phyloP scores from a whole-genome alignment of 2,113 vertebrate genomes.

The Corythaixoides concolor region DNA sequence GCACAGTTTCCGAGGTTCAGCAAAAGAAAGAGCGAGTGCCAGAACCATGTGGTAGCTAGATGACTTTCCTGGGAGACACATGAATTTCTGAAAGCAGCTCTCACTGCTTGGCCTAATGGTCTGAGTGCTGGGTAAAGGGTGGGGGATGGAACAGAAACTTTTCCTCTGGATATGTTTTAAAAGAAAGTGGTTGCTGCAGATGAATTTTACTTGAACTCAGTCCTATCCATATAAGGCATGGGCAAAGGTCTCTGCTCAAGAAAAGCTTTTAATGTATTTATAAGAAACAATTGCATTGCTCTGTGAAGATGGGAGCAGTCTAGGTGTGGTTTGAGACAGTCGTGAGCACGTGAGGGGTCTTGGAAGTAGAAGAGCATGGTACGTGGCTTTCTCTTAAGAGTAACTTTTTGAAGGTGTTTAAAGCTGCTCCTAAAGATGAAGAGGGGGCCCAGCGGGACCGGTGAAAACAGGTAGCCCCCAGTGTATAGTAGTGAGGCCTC shows the following conservation, averaged over 20 bases:
- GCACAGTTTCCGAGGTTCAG: not conserved
- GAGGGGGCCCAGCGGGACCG: accelerated
- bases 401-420: not conserved
- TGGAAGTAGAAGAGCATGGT: not conserved
- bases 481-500: accelerated
- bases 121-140: not conserved
- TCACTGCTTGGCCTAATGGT: not conserved
- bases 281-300: not conserved
- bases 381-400: not conserved
- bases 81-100: not conserved
- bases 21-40: not conserved
- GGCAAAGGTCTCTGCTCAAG: not conserved
- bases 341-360: accelerated
- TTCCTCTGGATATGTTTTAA: not conserved
- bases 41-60: slow-evolving; percentile 1
- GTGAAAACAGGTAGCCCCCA: not conserved
- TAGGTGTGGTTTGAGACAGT: not conserved
- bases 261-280: not conserved
- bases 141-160: not conserved
- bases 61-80: not conserved
- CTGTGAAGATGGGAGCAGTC: not conserved
- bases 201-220: not conserved
- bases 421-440: not conserved
- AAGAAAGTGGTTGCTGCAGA: not conserved
- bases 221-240: not conserved